Evolutionary conservation across 2,888 invertebrate species (phyloP).

Genomic region (Tyria jacobaeae): DNA sequence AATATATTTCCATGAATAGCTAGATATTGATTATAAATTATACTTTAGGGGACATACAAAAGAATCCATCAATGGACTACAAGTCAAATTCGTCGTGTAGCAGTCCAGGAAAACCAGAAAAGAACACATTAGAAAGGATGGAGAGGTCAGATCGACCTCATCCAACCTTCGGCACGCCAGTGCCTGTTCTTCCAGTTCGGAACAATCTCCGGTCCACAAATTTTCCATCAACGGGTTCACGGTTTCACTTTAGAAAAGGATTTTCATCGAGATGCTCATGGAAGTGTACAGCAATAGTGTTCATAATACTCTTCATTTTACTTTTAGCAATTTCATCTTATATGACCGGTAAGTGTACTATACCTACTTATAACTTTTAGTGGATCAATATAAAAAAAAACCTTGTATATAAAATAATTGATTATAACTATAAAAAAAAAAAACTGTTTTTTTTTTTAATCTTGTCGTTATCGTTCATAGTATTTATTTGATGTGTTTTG

Average conservation of each 20-base stretch:
- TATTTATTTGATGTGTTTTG: constrained; percentile 42
- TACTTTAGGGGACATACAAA: constrained; percentile 92
- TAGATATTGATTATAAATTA: constrained; percentile 8
- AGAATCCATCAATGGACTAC: constrained; percentile 95
- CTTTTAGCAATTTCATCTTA: constrained; percentile 94
- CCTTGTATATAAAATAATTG: no score
- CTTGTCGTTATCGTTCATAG: no score
- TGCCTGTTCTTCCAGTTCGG: constrained; percentile 92
- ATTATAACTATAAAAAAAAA: no score
- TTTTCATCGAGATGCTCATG: constrained; percentile 95
- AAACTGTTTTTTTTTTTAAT: constrained; percentile 10
- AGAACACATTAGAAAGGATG: constrained; percentile 84
- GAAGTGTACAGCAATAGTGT: constrained; percentile 96
- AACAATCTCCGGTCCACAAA: constrained; percentile 91
- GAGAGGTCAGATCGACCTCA: constrained; percentile 88
- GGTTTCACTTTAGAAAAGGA: constrained; percentile 95
- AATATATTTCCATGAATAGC: background rate
- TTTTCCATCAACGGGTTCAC: constrained; percentile 90
- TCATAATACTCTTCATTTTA: constrained; percentile 93
- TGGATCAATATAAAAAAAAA: no score
- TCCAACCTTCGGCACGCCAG: constrained; percentile 88
- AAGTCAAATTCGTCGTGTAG: constrained; percentile 95
- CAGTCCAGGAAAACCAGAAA: constrained; percentile 90
- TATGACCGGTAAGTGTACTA: constrained; percentile 90
- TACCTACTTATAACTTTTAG: background rate